phyloP scores from a whole-genome alignment of 2,797 vertebrate species.

The Platyrinchus mystaceus region DNA sequence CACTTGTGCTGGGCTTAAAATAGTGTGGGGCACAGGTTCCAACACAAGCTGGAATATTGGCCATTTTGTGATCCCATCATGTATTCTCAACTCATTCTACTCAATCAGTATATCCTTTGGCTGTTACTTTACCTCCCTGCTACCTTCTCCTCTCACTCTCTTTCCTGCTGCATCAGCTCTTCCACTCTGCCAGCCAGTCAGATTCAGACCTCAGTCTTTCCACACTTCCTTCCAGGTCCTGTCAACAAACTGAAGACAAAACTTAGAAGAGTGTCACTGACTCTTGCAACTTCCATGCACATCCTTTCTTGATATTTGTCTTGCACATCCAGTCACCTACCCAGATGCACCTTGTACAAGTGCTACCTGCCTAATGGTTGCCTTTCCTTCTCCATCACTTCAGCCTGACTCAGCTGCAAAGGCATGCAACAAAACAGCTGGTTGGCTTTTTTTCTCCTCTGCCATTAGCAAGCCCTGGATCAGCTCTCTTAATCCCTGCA shows the following conservation, averaged over 20 bases:
- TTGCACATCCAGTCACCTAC: neutral
- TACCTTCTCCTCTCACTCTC: neutral
- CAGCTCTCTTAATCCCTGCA: conserved; percentile 19
- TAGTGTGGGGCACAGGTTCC: neutral
- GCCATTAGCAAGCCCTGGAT: conserved; percentile 1
- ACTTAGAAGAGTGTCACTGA: neutral
- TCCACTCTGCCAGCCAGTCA: neutral
- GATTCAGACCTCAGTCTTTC: neutral
- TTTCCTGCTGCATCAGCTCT: neutral
- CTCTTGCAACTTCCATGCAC: rapidly evolving
- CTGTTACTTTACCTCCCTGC: neutral
- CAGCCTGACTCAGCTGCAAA: neutral
- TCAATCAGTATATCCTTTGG: neutral
- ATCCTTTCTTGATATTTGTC: neutral
- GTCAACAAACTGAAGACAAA: neutral
- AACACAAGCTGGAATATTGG: neutral
- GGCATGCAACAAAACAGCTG: neutral
- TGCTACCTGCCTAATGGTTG: neutral
- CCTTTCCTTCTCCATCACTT: neutral
- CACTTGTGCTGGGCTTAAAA: rapidly evolving
- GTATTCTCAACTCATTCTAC: neutral
- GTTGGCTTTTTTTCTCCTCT: neutral
- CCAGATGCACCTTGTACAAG: neutral
- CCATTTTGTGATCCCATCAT: neutral
- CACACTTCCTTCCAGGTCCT: neutral